phyloP scores from a whole-genome alignment of 2,113 vertebrate species.

The Seriola dumerili region DNA sequence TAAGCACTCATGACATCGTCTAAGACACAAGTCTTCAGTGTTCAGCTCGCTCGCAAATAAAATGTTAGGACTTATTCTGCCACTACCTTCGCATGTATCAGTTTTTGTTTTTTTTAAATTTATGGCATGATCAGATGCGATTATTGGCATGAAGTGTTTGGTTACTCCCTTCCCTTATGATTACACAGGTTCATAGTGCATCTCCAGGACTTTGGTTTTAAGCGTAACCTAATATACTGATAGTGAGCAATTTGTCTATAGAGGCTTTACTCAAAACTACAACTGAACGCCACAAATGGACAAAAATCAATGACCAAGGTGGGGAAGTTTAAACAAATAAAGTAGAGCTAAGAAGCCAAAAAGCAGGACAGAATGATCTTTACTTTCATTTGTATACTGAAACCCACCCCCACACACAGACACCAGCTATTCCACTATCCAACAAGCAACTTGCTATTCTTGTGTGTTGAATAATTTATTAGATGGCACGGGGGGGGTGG shows the following conservation, averaged over 20 bases:
- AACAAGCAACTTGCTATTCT: constrained; percentile 10
- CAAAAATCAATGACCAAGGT: not conserved
- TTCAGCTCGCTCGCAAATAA: not conserved
- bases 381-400: not conserved
- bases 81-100: not conserved
- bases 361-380: constrained; percentile 2
- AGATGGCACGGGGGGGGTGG: not conserved
- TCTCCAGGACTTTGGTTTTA: constrained; percentile 5
- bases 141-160: not conserved
- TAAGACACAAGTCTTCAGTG: not conserved
- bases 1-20: no score
- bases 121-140: constrained; percentile 4
- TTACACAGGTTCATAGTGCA: constrained; percentile 22
- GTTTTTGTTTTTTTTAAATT: constrained; percentile 3
- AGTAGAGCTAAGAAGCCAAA: not conserved
- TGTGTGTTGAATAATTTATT: constrained; percentile 42
- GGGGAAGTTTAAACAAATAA: not conserved
- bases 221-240: not conserved
- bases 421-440: constrained; percentile 11
- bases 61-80: not conserved
- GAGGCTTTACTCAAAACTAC: not conserved
- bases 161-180: not conserved
- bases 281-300: not conserved
- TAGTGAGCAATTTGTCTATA: not conserved
- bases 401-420: not conserved